Percentiles rank a stretch among this genome's conserved stretches.
Conservation (phyloP, 2,113 vertebrate genomes). For the Mustela lutreola region DNA sequence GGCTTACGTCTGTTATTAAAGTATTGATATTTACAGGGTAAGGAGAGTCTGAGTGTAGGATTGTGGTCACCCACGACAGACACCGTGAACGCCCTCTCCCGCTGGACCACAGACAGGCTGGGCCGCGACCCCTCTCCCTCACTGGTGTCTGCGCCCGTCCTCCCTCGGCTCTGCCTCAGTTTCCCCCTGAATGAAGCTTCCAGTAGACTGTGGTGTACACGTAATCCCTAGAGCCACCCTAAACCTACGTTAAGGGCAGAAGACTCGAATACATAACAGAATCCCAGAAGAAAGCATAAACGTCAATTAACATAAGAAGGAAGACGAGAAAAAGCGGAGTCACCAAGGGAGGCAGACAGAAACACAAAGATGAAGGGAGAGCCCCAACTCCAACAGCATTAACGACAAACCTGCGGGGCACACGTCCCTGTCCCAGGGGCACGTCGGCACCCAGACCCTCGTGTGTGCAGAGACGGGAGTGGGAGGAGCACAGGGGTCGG, state of each 20-base stretch:
- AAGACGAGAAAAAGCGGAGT: no score
- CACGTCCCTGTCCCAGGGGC: accelerated
- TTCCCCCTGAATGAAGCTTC: not conserved
- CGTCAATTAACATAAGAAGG: not conserved
- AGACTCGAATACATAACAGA: accelerated
- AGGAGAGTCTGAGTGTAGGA: accelerated
- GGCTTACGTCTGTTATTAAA: not conserved
- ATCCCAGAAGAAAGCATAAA: not conserved
- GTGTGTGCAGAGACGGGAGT: accelerated
- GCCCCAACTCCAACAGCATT: accelerated
- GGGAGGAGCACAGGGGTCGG: not conserved
- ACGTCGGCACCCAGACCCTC: accelerated
- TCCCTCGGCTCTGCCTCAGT: accelerated
- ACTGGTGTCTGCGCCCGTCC: accelerated
- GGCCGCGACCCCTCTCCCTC: accelerated
- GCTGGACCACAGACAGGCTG: not conserved
- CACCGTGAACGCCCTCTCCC: not conserved
- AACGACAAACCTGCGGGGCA: accelerated
- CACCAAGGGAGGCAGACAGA: not conserved
- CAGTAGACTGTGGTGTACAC: accelerated
- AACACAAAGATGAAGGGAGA: accelerated
- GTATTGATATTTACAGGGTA: accelerated
- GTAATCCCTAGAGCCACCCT: not conserved
- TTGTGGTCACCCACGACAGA: not conserved
- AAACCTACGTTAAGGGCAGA: accelerated